A percentile compares a stretch with the other conserved stretches of the same genome.
Evolutionary conservation across 2,797 vertebrate genomes (phyloP).

Genomic region (Oreonectes daqikongensis): DNA sequence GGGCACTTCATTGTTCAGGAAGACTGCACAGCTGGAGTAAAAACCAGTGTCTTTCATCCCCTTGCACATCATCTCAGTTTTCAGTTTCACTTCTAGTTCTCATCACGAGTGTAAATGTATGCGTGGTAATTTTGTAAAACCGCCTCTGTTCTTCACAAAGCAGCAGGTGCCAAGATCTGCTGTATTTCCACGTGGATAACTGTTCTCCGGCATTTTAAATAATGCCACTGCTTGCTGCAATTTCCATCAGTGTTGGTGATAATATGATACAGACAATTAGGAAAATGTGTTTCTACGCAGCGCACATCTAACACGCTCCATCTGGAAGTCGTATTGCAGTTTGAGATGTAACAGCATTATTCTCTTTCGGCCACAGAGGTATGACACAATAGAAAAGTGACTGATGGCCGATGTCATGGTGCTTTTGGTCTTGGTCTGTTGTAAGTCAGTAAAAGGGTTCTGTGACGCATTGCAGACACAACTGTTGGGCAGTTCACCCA

Average conservation of each 20-base stretch:
- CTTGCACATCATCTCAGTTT: neutral
- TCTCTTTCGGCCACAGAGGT: neutral
- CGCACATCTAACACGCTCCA: slow-evolving; percentile 13
- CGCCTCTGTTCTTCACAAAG: slow-evolving; percentile 35
- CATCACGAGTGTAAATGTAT: neutral
- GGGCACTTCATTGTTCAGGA: neutral
- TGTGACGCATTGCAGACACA: neutral
- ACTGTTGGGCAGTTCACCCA: too few relatives aligned
- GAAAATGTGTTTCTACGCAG: slow-evolving; percentile 47
- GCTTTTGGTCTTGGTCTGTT: neutral
- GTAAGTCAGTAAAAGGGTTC: neutral
- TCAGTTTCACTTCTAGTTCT: slow-evolving; percentile 5
- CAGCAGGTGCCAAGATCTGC: slow-evolving; percentile 33
- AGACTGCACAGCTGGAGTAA: neutral
- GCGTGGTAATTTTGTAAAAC: slow-evolving; percentile 56
- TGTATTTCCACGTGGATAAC: slow-evolving; percentile 57
- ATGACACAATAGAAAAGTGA: neutral
- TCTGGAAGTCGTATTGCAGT: slow-evolving; percentile 16
- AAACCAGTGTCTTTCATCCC: neutral
- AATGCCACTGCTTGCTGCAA: slow-evolving; percentile 32
- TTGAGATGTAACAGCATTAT: neutral
- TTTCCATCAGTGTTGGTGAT: slow-evolving; percentile 34
- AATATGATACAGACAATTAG: slow-evolving; percentile 56
- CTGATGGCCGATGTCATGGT: neutral
- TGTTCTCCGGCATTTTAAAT: slow-evolving; percentile 43